Evolutionary conservation across 2,797 vertebrate genomes (phyloP).

Genomic region (Remorina albescens): DNA sequence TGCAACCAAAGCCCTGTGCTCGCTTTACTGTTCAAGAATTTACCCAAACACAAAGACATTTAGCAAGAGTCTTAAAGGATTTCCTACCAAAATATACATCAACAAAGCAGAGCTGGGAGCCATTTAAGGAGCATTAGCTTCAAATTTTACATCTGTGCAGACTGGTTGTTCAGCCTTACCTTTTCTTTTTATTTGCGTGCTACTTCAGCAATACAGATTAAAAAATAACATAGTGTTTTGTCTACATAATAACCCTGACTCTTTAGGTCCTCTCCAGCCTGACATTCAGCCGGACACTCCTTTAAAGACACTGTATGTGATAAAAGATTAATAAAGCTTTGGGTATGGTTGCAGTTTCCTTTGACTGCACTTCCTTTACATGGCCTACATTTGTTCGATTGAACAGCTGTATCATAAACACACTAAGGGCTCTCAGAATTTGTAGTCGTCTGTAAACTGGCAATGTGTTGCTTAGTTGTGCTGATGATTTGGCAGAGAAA

Average conservation of each 20-base stretch:
- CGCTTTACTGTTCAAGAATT: constrained; percentile 46
- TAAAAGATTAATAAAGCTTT: constrained; percentile 68
- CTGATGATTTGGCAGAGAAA: constrained; percentile 72
- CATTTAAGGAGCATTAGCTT: constrained; percentile 46
- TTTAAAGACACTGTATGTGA: constrained; percentile 52
- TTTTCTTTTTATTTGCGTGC: constrained; percentile 26
- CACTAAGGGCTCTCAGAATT: constrained; percentile 42
- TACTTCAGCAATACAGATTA: constrained; percentile 5
- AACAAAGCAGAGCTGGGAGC: constrained; percentile 30
- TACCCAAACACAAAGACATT: constrained; percentile 56
- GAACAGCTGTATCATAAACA: constrained; percentile 55
- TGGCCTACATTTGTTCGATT: constrained; percentile 59
- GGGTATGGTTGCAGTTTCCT: constrained; percentile 47
- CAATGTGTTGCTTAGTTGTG: constrained; percentile 59
- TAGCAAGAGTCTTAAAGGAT: constrained; percentile 56
- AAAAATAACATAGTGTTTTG: background rate
- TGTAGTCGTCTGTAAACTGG: constrained; percentile 49
- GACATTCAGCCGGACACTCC: constrained; percentile 49
- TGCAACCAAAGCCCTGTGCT: constrained; percentile 49
- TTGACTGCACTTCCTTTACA: constrained; percentile 50
- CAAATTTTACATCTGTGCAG: constrained; percentile 41
- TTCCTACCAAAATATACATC: constrained; percentile 51
- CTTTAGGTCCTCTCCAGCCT: constrained; percentile 48
- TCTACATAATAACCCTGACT: constrained; percentile 11
- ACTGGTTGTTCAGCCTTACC: constrained; percentile 3